Conservation (phyloP, 2,113 vertebrate genomes). For the Epinephelus lanceolatus region DNA sequence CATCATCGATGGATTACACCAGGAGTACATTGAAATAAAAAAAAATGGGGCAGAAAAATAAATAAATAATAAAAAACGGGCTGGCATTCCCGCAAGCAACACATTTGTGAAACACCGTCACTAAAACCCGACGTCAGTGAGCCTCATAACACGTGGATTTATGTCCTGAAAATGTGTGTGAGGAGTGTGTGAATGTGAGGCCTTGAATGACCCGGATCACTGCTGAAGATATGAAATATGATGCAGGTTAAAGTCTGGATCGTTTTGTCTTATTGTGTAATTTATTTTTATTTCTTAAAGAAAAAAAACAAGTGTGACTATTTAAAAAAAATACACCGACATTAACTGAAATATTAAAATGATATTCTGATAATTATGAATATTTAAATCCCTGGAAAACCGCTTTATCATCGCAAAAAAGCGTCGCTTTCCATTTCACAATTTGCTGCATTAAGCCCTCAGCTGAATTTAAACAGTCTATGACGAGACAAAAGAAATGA, state of each 20-base stretch:
- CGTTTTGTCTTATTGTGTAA: not conserved
- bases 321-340: not conserved
- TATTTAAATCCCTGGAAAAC: not conserved
- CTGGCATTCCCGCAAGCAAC: constrained; percentile 60
- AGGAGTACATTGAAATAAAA: constrained; percentile 62
- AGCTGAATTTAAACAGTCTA: constrained; percentile 34
- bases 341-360: not conserved
- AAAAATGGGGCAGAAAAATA: constrained; percentile 16
- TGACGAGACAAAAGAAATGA: constrained; percentile 66
- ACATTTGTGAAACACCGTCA: constrained; percentile 57
- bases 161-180: constrained; percentile 13
- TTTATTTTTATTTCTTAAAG: not conserved
- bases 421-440: constrained; percentile 20
- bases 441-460: constrained; percentile 2
- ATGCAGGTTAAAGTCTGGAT: not conserved
- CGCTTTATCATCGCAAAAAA: not conserved
- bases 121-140: constrained; percentile 68
- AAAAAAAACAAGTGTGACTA: not conserved
- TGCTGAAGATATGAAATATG: not conserved
- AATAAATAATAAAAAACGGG: constrained; percentile 2
- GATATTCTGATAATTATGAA: not conserved
- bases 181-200: not conserved
- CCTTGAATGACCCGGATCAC: not conserved
- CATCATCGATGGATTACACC: constrained; percentile 63
- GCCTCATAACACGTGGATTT: constrained; percentile 54